Base-by-base conservation (phyloP, 2,888 invertebrate species). In the Crematogaster levior region DNA sequence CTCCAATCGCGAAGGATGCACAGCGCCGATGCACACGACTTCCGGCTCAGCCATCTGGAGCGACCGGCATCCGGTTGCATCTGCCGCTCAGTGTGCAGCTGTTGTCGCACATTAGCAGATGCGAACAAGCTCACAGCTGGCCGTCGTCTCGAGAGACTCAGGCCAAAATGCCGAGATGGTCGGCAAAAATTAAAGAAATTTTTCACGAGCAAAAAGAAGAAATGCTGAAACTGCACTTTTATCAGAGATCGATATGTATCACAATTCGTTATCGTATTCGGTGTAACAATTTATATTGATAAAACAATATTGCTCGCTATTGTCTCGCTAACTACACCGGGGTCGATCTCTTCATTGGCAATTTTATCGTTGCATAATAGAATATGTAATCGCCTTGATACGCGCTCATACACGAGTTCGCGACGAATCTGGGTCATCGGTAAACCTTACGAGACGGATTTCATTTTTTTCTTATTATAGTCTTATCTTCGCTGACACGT, bases 31-130 rank as follows among this genome's bases (percentile, higher is more conserved):
- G 24, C 40, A 21, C 68, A 43, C 37, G 12, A 21, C 66, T 68
- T 61, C 53, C 68, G 48, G 63, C 21, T 60, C 46, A 7, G 18
- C 61, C 85, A 84, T 75, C 72, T 80, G 84, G 37, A 27, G 2
- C n/a, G 21, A 27, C 27, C 61, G 72, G 85, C 63, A 70, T 46
- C 48, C 61, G 30, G 27, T 40, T 72, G 81, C 51, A 48, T 72
- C 81, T 65, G 82, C 66, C 18, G 40, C 61, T 74, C 21, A 43
- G 30, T 9, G 81, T 84, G 84, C 91, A 92, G 91, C 90, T 91
- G 92, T 87, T 89, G 85, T 58, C 90, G 88, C 7, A 40, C 40
- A 85, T 81, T 82, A 86, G 91, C 93, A 93, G 93, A 93, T 93
- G 93, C 91, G 87, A 87, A 86, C 21, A 18, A 30, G 37, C 83